Base-by-base conservation (phyloP, 2,888 invertebrate species). In the Tenthredo distinguenda region DNA sequence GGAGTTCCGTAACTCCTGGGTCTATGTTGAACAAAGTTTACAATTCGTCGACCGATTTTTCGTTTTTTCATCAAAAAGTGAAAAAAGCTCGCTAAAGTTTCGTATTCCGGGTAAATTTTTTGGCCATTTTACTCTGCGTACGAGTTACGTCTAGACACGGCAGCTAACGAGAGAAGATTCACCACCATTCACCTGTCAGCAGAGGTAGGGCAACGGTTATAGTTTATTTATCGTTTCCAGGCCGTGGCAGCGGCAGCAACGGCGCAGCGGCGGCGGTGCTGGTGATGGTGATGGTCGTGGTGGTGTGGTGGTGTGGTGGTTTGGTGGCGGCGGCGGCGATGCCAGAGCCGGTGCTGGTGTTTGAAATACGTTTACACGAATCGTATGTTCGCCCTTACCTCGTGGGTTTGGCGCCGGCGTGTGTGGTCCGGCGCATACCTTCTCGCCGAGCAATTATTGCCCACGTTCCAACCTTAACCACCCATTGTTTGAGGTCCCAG, bases 191-290 rank as follows among this genome's bases (percentile, higher is more conserved):
- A 92, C 92, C 92, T 92, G 92, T 92, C 92, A 92, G 91, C 90
- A 90, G 89, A 87, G 89, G 89, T 91, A 92, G 91, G 91, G 91
- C 91, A 92, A 83, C 92, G 92, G 92, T 93, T 93, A 92, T 92
- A 92, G 92, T 92, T 92, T 92, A 92, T 93, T 92, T 92, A 93
- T 93, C 92, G 92, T 91, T 92, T 92, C 91, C 91, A 92, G 91
- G 91, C 92, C 91, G 90, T 40, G 83, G 55, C 68, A 47, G 43
- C 68, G 18, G 47, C 83, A 21, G 47, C 68, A 7, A 21, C 79
- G n/a, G 65, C 79, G 26, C 77, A n/a, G 34, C 62, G 81, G 62
- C 62, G 37, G 43, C 68, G 26, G 34, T 34, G 47, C 34, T 37
- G 79, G 40, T 26, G 68, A 50, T 65, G 87, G 89, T 90, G 21